Evolutionary conservation across 2,113 vertebrate genomes (phyloP), one percentile per base, ranked within the genome.

Genomic region (Apteryx owenii): DNA sequence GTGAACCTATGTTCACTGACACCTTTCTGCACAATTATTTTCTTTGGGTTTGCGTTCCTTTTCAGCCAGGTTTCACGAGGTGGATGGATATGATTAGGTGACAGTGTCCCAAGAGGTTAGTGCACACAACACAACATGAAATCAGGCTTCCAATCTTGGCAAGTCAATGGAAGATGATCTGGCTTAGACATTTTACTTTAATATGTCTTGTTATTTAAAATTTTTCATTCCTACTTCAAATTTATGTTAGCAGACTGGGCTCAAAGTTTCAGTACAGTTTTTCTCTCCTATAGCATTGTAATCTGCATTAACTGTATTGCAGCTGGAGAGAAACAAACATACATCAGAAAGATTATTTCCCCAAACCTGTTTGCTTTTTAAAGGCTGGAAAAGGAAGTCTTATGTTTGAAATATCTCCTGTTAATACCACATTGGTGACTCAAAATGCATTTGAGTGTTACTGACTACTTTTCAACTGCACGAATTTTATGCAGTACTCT

Each of bases 31-130:
- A 60, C 19, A 75, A 46, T 71, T 86, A n/a, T 51, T 69, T 81
- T 85, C 50, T 68, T 58, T 56, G 69, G 56, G 53, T 81, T 31
- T 48, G 31, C 79, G 42, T 81, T n/a, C 9, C 38, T 78, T 64
- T 48, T 42, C 73, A 83, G 80, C 29, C 60, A 86, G 44, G 20
- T 36, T 85, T 77, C 0, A 2, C 44, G 54, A 89, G 26, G 54
- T 64, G 80, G 54, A 42, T 19, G 38, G 33, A 23, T n/a, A 31
- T 42, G 73, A 89, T 85, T 68, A 95, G 75, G 53, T 88, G 90
- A 81, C 0, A 0, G 33, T 60, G 33, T 86, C 46, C 17, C 61
- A 84, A 15, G 42, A 10, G 42, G 13, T 8, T 20, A 23, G 16
- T 21, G 50, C 2, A 3, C 44, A 85, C 14, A 69, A 51, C 90